Percentiles rank a stretch among this genome's conserved stretches.
Conservation (phyloP, 2,797 vertebrate genomes). For the Glossophaga mutica region DNA sequence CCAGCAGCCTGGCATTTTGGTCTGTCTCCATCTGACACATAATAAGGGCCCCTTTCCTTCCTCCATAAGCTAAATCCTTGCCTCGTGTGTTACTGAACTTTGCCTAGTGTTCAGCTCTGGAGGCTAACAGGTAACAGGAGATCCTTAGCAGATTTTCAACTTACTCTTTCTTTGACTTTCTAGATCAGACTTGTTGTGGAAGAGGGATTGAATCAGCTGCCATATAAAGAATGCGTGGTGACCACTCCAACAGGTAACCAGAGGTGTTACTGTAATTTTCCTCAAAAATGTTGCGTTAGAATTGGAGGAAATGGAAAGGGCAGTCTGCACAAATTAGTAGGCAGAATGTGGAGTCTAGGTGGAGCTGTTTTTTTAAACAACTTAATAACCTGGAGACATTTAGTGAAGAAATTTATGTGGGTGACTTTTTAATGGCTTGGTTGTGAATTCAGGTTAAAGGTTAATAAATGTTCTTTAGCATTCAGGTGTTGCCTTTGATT, state of each 20-base stretch:
- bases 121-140: background rate
- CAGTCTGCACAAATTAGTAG: slow-evolving; percentile 14
- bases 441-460: slow-evolving; percentile 63
- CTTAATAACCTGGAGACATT: slow-evolving; percentile 32
- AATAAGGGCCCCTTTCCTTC: background rate
- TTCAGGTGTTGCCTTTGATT: slow-evolving; percentile 37
- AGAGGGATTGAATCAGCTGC: slow-evolving; percentile 95
- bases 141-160: background rate
- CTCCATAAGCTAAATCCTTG: background rate
- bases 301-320: background rate
- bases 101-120: background rate
- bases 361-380: slow-evolving; percentile 33
- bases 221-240: slow-evolving; percentile 94
- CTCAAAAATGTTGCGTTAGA: slow-evolving; percentile 18
- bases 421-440: slow-evolving; percentile 53
- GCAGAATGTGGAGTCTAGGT: slow-evolving; percentile 5
- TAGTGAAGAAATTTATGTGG: slow-evolving; percentile 24
- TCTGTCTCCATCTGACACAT: background rate
- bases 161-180: slow-evolving; percentile 61
- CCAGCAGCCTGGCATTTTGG: slow-evolving; percentile 17
- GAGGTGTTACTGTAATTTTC: background rate
- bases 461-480: slow-evolving; percentile 56
- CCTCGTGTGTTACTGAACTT: background rate
- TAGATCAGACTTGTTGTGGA: slow-evolving; percentile 97
- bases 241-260: slow-evolving; percentile 93